phyloP scores from a whole-genome alignment of 2,113 vertebrate genomes.

The Pristiophorus japonicus region DNA sequence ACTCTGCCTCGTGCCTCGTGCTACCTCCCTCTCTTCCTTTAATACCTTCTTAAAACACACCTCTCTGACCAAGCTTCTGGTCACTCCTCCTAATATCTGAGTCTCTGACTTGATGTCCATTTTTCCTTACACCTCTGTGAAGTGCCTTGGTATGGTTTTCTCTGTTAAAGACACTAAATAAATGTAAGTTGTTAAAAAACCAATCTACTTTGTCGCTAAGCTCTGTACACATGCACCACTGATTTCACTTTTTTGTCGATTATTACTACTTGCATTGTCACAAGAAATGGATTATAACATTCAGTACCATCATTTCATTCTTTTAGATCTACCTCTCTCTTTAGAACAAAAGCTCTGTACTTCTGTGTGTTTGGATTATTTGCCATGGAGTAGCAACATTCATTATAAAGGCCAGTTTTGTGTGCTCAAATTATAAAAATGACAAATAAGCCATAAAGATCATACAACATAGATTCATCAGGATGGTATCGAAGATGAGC shows the following conservation, averaged over 20 bases:
- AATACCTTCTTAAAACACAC: neutral
- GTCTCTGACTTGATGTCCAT: neutral
- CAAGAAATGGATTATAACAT: neutral
- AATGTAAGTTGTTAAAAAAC: neutral
- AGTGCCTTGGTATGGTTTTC: neutral
- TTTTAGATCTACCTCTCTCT: neutral
- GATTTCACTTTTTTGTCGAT: neutral
- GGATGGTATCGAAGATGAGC: neutral
- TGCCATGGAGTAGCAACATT: neutral
- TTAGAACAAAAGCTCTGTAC: no score
- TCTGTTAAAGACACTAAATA: neutral
- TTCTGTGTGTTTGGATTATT: neutral
- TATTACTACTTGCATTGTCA: neutral
- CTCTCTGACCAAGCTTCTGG: neutral
- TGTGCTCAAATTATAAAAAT: neutral
- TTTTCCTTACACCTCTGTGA: neutral
- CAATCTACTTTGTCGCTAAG: neutral
- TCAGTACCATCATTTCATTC: neutral
- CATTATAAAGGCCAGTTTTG: neutral
- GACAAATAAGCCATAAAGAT: neutral
- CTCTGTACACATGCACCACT: neutral
- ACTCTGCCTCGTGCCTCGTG: neutral
- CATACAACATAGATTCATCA: neutral
- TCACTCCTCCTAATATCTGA: neutral
- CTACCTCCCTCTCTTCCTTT: neutral